Base-by-base conservation (phyloP, 2,888 invertebrate species). In the Clepsis dumicolana region DNA sequence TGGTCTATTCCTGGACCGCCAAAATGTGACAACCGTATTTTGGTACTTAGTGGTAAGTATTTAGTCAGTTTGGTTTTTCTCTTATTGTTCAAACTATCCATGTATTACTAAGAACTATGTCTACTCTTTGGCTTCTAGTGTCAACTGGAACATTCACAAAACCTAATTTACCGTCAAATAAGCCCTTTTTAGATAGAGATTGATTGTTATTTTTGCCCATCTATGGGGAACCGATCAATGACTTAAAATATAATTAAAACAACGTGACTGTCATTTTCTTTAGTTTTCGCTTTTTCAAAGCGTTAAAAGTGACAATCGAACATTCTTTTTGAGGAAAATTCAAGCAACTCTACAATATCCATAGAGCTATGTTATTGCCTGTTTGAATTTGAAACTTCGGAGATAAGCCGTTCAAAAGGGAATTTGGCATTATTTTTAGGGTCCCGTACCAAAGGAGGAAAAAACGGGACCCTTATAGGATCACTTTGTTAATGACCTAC, bases 231-330 rank as follows among this genome's bases (percentile, higher is more conserved):
- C 60, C 18, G 48, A 21, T 60, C 48, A 48, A 32, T n/a, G 48
- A 29, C 48, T 48, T 29, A 27, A n/a, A n/a, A 32, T 48, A 41
- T 38, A 29, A 64, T 35, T 12, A 25, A 54, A 38, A 54, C 53
- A 64, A 38, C 53, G 8, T 63, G 41, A 41, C 53, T 27, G 38
- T 41, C 38, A 27, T 35, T 64, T 44, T 64, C 38, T 64, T 38
- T 64, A 38, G 27, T 54, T 32, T 32, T 14, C 18, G 0, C 14
- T 14, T 32, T 10, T 21, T 48, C 21, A 48, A 48, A 21, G 21
- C 21, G 48, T 21, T 48, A 48, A 48, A 48, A 48, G 21, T 48
- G 48, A 48, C 21, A 21, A 48, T 48, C 48, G 21, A 48, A 21
- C 48, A 21, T 48, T 48, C 21, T 48, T 48, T 21, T 21, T 21